phyloP scores from a whole-genome alignment of 23 tunicate species.

The Ascidia mentula region DNA sequence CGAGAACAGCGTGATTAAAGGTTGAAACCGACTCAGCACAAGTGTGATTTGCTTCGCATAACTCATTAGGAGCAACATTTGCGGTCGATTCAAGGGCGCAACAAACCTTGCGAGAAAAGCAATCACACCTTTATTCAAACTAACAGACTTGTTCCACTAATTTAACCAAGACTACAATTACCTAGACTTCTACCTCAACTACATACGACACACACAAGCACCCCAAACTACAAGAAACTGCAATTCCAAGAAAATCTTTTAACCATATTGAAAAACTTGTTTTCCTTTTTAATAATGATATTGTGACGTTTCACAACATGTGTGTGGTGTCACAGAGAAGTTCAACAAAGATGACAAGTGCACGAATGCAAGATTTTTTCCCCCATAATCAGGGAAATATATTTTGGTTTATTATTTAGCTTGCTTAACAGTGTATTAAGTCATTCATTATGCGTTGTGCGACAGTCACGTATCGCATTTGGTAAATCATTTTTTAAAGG shows the following conservation, averaged over 20 bases:
- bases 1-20: background rate
- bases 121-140: background rate
- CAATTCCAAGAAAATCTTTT: background rate
- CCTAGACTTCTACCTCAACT: too few species aligned
- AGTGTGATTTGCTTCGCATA: background rate
- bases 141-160: background rate
- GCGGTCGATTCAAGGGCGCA: background rate
- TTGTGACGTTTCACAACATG: constrained; percentile 4
- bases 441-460: too few species aligned
- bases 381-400: too few species aligned
- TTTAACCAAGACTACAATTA: background rate
- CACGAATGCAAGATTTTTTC: background rate
- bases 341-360: background rate
- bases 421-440: too few species aligned
- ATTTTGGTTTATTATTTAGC: too few species aligned
- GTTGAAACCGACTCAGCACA: background rate
- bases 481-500: too few species aligned
- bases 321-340: background rate
- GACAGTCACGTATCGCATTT: too few species aligned
- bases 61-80: background rate
- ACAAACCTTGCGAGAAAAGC: background rate
- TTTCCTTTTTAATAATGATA: background rate
- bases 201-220: background rate
- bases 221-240: background rate
- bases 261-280: background rate